Base-by-base conservation (phyloP, 2,888 invertebrate genomes). In the Palloptera scutellata region DNA sequence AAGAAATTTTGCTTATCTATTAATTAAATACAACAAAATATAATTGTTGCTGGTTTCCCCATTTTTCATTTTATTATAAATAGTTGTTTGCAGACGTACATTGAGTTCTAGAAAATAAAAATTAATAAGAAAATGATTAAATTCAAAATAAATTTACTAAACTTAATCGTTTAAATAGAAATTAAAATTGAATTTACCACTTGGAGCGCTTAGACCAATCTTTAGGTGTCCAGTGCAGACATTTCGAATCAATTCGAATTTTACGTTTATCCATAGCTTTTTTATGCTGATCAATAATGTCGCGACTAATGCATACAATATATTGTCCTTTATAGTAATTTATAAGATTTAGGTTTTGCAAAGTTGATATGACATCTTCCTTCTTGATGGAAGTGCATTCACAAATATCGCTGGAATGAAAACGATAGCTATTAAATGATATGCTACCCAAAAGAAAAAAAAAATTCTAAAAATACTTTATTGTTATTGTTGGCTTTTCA, bases 301-400 rank as follows among this genome's bases (percentile, higher is more conserved):
- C 96, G 81, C 90, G 90, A 84, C 93, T 95, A 67, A 99, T 90
- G 51, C 97, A 96, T 71, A 99, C 94, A 73, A 99, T 97, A 85
- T 98, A 98, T 84, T 98, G 98, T 62, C 99, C 98, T 85, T 98
- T 98, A 86, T 98, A 98, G 84, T 99, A 99, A 85, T 98, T 97
- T 74, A 99, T 97, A 72, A 99, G 88, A 86, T 98, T 97, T 67
- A 99, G 87, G 84, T 97, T 97, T 86, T 98, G 97, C 73, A 99
- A 86, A 0, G 99, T 99, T 65, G 98, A 98, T 81, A 99, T 97
- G 51, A 99, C 97, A 82, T 99, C 99, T 84, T 99, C 99, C 84
- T 98, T 98, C 86, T 98, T 98, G 78, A 99, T 99, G 80, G 97
- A 97, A 12, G 99, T 99, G 79, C 95, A 85, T 86, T 98, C 97